A percentile compares a stretch with the other conserved stretches of the same genome.
phyloP scores from a whole-genome alignment of 2,797 vertebrate species.

The Semaprochilodus insignis region DNA sequence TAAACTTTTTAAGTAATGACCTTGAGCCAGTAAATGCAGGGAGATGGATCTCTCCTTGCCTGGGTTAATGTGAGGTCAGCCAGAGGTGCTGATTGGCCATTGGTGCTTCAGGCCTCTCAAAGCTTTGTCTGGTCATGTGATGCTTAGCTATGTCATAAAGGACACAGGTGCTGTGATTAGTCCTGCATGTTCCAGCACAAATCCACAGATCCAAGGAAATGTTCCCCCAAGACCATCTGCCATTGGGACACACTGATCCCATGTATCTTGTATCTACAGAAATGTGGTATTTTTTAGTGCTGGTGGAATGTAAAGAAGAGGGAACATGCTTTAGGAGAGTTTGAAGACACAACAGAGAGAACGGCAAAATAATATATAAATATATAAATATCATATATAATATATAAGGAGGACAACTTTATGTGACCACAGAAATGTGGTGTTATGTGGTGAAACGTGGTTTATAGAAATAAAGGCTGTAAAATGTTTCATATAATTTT shows the following conservation, averaged over 20 bases:
- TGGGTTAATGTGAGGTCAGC: slow-evolving; percentile 57
- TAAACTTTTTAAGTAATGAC: slow-evolving; percentile 50
- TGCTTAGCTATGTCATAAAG: slow-evolving; percentile 72
- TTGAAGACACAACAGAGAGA: not conserved
- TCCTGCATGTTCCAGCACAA: slow-evolving; percentile 78
- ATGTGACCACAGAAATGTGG: not conserved
- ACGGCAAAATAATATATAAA: not conserved
- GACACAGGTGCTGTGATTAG: slow-evolving; percentile 81
- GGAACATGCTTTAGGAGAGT: slow-evolving; percentile 24
- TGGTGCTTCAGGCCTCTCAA: slow-evolving; percentile 47
- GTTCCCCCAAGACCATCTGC: slow-evolving; percentile 71
- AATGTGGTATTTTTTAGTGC: slow-evolving; percentile 68
- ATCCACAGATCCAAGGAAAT: slow-evolving; percentile 73
- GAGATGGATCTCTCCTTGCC: slow-evolving; percentile 60
- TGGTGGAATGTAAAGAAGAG: slow-evolving; percentile 64
- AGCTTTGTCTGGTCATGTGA: slow-evolving; percentile 65
- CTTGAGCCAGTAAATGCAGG: slow-evolving; percentile 36
- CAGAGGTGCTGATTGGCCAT: slow-evolving; percentile 60
- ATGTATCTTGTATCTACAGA: slow-evolving; percentile 75
- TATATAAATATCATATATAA: not conserved
- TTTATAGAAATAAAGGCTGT: not conserved
- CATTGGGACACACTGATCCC: slow-evolving; percentile 71
- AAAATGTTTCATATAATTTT: too few species aligned
- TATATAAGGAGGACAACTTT: not conserved
- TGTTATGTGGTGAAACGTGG: not conserved